Percentiles rank a stretch among this genome's conserved stretches.
Evolutionary conservation across 2,113 vertebrate genomes (phyloP).

Genomic region (human): GRCh38 chr18:67831501-67832000

Average conservation of each 20-base stretch:
- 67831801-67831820: not conserved
- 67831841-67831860: constrained; percentile 98
- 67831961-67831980: too few relatives aligned
- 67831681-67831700: constrained; percentile 94
- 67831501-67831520: constrained; percentile 96
- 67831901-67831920: constrained; percentile 95
- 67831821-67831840: constrained; percentile 89
- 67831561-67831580: constrained; percentile 96
- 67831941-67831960: too few relatives aligned
- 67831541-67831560: constrained; percentile 97
- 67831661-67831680: constrained; percentile 96
- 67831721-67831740: constrained; percentile 91
- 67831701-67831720: constrained; percentile 91
- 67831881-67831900: constrained; percentile 95
- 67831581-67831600: constrained; percentile 99
- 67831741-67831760: constrained; percentile 93
- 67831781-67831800: not conserved
- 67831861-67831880: constrained; percentile 95
- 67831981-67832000: too few relatives aligned
- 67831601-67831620: constrained; percentile 98
- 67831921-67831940: constrained; percentile 93
- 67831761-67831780: not conserved
- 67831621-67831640: constrained; percentile 94
- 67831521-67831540: constrained; percentile 96
- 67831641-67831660: constrained; percentile 95